Percentiles rank a stretch among this genome's conserved stretches.
These are phyloP conservation scores for Latrodectus hesperus DNA, from an alignment of 2,888 invertebrate species.

Conservation along the genomic window DNA sequence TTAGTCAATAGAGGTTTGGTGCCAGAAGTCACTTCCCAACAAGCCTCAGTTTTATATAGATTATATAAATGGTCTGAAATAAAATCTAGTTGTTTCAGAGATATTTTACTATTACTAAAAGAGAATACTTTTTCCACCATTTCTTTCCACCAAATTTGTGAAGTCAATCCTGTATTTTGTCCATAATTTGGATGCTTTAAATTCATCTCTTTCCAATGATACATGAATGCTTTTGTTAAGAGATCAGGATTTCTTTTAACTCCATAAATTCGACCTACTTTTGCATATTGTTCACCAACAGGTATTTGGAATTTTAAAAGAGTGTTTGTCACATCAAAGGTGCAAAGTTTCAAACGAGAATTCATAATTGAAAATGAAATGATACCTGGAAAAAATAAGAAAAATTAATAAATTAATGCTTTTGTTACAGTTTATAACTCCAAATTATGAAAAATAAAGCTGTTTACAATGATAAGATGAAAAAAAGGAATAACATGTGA, in stretches of 20 bases:
- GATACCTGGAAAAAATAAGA: too few species aligned
- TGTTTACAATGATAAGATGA: too few species aligned
- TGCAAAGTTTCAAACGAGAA: constrained; percentile 76
- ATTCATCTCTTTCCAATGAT: constrained; percentile 81
- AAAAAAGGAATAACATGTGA: too few species aligned
- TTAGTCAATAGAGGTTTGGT: constrained; percentile 81
- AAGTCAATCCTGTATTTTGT: constrained; percentile 81
- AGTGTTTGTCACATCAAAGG: constrained; percentile 92
- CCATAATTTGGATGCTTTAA: constrained; percentile 88
- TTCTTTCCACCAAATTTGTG: constrained; percentile 86
- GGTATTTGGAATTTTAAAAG: constrained; percentile 82
- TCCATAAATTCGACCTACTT: constrained; percentile 83
- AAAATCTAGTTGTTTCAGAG: constrained; percentile 70
- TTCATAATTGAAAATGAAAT: constrained; percentile 1
- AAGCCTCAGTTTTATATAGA: constrained; percentile 82
- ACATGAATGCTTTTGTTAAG: constrained; percentile 78
- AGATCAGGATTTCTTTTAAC: constrained; percentile 79
- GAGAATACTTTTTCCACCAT: constrained; percentile 82
- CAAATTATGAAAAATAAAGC: too few species aligned
- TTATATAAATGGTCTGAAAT: constrained; percentile 74
- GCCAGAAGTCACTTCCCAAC: constrained; percentile 84
- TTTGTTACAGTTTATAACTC: too few species aligned
- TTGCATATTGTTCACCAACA: constrained; percentile 85
- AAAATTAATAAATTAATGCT: too few species aligned
- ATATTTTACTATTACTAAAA: constrained; percentile 72